Conservation (phyloP, 2,888 invertebrate genomes). For the Frankliniella fusca region DNA sequence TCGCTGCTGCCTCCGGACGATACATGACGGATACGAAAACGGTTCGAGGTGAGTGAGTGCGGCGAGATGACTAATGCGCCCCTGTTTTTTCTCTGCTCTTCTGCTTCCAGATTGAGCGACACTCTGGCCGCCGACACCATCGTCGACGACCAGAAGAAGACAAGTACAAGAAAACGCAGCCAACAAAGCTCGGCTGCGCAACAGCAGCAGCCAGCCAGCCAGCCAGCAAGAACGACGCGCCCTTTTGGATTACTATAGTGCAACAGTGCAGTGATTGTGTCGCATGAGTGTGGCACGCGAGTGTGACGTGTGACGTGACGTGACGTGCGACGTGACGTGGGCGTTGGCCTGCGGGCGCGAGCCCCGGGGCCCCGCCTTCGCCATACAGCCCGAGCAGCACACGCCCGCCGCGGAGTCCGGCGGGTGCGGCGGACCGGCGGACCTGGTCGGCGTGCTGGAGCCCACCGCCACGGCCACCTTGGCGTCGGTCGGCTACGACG, state of each 20-base stretch:
- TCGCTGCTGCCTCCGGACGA: not conserved
- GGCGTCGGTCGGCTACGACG: slow-evolving; percentile 25
- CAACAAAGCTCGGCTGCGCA: no score
- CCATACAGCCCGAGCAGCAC: slow-evolving; percentile 23
- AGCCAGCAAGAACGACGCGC: not conserved
- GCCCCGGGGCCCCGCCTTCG: not conserved
- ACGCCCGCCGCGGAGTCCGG: not conserved
- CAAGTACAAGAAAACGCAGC: no score
- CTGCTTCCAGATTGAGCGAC: slow-evolving; percentile 10
- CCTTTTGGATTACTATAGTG: slow-evolving; percentile 10
- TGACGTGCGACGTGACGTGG: slow-evolving; percentile 15
- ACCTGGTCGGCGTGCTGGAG: slow-evolving; percentile 21
- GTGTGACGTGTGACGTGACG: slow-evolving; percentile 14
- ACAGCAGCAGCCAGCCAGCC: no score
- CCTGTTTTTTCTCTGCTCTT: not conserved
- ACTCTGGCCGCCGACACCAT: not conserved
- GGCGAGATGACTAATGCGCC: not conserved
- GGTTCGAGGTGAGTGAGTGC: not conserved
- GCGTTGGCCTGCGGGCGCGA: not conserved
- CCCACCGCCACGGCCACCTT: slow-evolving; percentile 20
- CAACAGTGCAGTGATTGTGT: slow-evolving; percentile 4
- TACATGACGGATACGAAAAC: not conserved
- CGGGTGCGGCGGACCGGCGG: not conserved
- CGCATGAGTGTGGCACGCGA: not conserved
- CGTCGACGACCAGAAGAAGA: not conserved